Conservation (phyloP, 92 coral and sea anemone species). For the Epizoanthus ramosus region DNA sequence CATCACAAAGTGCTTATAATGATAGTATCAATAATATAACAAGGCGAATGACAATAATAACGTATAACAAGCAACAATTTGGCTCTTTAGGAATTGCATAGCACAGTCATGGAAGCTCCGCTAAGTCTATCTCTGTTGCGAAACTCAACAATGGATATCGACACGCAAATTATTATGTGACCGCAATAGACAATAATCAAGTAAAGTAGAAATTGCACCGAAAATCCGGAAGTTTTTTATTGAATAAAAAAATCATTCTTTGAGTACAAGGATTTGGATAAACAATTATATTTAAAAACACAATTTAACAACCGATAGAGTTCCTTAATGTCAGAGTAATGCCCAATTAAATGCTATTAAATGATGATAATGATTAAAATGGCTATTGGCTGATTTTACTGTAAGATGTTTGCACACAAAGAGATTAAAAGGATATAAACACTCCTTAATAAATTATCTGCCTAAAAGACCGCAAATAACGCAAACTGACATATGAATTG, state of each 20-base stretch:
- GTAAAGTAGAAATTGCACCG: not conserved
- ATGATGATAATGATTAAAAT: no score
- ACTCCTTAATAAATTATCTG: conserved; percentile 7
- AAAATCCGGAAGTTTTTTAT: not conserved
- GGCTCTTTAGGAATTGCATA: no score
- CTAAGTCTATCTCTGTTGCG: no score
- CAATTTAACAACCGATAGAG: not conserved
- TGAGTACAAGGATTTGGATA: not conserved
- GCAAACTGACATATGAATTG: not conserved
- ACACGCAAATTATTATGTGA: not conserved
- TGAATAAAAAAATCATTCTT: not conserved
- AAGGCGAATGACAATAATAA: no score
- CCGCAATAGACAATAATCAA: not conserved
- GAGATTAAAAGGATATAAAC: conserved; percentile 13
- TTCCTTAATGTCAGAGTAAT: not conserved
- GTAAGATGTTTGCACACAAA: not conserved
- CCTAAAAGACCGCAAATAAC: not conserved
- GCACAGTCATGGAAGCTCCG: no score
- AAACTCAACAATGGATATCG: no score
- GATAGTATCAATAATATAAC: no score
- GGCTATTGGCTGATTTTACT: not conserved
- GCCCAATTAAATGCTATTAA: no score
- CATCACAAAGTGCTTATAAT: no score
- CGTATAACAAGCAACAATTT: no score
- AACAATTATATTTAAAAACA: not conserved